Evolutionary conservation across 2,888 invertebrate species (phyloP).

Genomic region (Drosophila paracracens): DNA sequence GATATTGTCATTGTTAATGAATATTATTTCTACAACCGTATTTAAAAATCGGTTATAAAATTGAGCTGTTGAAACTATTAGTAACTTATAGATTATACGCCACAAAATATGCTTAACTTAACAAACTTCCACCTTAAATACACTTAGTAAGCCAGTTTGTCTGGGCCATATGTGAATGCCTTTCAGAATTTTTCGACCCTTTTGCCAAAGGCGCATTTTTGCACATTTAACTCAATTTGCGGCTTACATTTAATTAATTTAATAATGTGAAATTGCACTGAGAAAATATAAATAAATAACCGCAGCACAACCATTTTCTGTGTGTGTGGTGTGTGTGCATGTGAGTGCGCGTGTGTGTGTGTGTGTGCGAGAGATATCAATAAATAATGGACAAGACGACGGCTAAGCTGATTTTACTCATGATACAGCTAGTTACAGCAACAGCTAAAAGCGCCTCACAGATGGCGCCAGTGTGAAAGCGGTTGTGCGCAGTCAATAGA

Average conservation of each 20-base stretch:
- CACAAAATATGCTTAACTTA: slow-evolving; percentile 1
- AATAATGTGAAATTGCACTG: slow-evolving; percentile 66
- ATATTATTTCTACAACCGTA: neutral
- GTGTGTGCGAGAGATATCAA: slow-evolving; percentile 23
- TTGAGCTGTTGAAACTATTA: neutral
- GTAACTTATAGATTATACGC: neutral
- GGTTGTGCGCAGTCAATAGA: slow-evolving; percentile 12
- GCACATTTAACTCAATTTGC: slow-evolving; percentile 81
- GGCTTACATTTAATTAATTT: slow-evolving; percentile 81
- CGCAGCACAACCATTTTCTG: slow-evolving; percentile 43
- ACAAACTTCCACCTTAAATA: slow-evolving; percentile 28
- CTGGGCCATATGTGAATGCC: slow-evolving; percentile 44
- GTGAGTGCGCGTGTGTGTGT: slow-evolving; percentile 2
- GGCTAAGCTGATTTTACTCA: slow-evolving; percentile 15
- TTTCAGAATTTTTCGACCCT: slow-evolving; percentile 26
- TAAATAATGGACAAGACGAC: slow-evolving; percentile 41
- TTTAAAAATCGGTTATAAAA: neutral
- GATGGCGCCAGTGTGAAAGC: slow-evolving; percentile 53
- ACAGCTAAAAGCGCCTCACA: slow-evolving; percentile 39
- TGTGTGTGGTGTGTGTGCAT: neutral
- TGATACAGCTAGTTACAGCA: neutral
- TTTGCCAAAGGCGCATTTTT: slow-evolving; percentile 60
- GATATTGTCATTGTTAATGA: neutral
- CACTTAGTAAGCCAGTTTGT: slow-evolving; percentile 18
- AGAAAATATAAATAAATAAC: slow-evolving; percentile 34